These are phyloP conservation scores for Lordiphosa collinella DNA, from an alignment of 1,140 invertebrate species.

Conservation along the genomic window DNA sequence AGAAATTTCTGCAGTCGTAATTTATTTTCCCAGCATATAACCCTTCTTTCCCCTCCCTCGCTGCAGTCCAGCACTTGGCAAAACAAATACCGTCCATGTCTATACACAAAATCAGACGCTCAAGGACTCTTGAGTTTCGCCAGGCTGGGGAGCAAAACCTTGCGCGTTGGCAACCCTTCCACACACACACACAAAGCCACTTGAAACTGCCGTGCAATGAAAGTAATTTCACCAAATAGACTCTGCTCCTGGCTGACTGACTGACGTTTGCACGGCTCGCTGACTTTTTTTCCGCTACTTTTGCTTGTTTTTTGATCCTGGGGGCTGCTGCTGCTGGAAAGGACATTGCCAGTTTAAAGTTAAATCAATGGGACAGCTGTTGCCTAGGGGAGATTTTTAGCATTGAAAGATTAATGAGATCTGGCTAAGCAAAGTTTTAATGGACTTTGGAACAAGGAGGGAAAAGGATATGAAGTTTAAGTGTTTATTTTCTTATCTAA, in stretches of 20 bases:
- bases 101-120: conserved; percentile 78
- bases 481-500: too few relatives aligned
- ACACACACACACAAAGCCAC: conserved; percentile 34
- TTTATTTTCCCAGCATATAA: not conserved
- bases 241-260: conserved; percentile 20
- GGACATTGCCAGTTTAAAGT: conserved; percentile 7
- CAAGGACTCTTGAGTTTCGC: conserved; percentile 66
- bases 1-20: not conserved
- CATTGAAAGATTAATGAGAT: conserved; percentile 8
- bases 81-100: conserved; percentile 74
- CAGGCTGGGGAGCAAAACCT: conserved; percentile 8
- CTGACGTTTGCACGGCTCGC: conserved; percentile 37
- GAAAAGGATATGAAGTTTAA: too few relatives aligned
- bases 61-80: conserved; percentile 37
- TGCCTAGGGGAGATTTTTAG: conserved; percentile 8
- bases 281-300: conserved; percentile 13
- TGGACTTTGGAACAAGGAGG: not conserved
- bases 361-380: conserved; percentile 12
- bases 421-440: conserved; percentile 4
- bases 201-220: conserved; percentile 67
- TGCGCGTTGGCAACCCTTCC: conserved; percentile 24
- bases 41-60: not conserved
- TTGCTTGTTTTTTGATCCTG: conserved; percentile 11
- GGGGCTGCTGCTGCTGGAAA: conserved; percentile 16
- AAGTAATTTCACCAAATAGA: conserved; percentile 75